Evolutionary conservation across 2,113 vertebrate species (phyloP).

Genomic region (Eurypyga helias): DNA sequence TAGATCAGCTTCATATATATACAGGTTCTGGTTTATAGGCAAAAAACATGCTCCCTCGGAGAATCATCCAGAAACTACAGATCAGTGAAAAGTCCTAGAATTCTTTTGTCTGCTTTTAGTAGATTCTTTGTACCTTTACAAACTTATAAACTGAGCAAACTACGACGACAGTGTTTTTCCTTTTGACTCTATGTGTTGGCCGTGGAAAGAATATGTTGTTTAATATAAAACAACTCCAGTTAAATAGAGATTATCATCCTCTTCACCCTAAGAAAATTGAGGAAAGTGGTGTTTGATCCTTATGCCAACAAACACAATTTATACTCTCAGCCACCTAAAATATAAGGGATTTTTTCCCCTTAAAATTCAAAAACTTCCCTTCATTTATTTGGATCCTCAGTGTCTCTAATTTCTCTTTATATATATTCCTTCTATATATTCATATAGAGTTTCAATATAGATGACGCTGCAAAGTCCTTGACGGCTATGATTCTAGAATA

Average conservation of each 20-base stretch:
- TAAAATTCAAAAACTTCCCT: neutral
- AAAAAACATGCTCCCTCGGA: neutral
- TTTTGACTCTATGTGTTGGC: neutral
- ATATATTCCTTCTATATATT: no score
- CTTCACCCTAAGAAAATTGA: neutral
- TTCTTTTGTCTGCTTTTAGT: neutral
- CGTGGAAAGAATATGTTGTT: neutral
- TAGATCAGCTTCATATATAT: neutral
- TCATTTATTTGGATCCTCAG: neutral
- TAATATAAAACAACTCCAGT: neutral
- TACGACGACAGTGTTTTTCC: neutral
- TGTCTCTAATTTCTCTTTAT: neutral
- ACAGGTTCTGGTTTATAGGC: neutral
- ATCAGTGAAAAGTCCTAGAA: neutral
- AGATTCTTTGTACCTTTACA: neutral
- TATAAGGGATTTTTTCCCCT: neutral
- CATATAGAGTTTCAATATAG: neutral
- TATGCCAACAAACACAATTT: neutral
- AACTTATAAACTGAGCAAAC: neutral
- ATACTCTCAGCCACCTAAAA: neutral
- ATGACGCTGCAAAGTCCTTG: neutral
- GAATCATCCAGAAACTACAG: neutral
- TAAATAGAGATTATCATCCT: neutral
- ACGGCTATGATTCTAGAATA: neutral
- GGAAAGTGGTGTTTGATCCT: neutral